A percentile compares a stretch with the other conserved stretches of the same genome.
Conservation (phyloP, 1,140 invertebrate species). For the Achatina immaculata region DNA sequence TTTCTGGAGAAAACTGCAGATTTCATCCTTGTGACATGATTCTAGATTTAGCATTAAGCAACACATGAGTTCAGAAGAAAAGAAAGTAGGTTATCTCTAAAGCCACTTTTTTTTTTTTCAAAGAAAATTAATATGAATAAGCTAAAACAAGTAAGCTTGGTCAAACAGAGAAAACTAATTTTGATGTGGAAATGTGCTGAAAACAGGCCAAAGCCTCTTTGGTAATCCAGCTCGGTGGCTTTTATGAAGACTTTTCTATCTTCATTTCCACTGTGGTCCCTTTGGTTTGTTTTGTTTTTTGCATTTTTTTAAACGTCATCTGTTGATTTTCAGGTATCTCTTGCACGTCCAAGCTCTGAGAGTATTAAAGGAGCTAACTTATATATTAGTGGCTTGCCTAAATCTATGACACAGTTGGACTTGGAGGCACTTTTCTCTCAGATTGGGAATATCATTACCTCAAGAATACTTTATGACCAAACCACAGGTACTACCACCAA, state of each 20-base stretch:
- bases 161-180: too few relatives aligned
- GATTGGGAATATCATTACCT: slow-evolving; percentile 98
- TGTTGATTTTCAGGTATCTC: slow-evolving; percentile 85
- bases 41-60: too few relatives aligned
- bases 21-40: too few relatives aligned
- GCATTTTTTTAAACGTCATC: slow-evolving; percentile 59
- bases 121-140: too few relatives aligned
- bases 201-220: background rate
- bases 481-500: slow-evolving; percentile 81
- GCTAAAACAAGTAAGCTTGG: too few relatives aligned
- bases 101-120: too few relatives aligned
- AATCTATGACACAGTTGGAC: slow-evolving; percentile 97
- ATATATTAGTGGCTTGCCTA: slow-evolving; percentile 98
- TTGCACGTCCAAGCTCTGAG: slow-evolving; percentile 97
- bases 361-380: slow-evolving; percentile 99
- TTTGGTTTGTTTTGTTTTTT: slow-evolving; percentile 31
- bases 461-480: slow-evolving; percentile 98
- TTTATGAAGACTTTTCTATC: background rate
- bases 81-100: too few relatives aligned
- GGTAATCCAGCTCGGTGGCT: background rate
- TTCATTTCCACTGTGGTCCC: slow-evolving; percentile 21
- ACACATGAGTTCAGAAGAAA: too few relatives aligned
- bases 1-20: too few relatives aligned
- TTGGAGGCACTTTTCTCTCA: slow-evolving; percentile 95
- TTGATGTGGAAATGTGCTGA: background rate